Percentiles rank a stretch among this genome's conserved stretches.
Evolutionary conservation across 2,797 vertebrate genomes (phyloP).

Genomic region (Oryzias sinensis): DNA sequence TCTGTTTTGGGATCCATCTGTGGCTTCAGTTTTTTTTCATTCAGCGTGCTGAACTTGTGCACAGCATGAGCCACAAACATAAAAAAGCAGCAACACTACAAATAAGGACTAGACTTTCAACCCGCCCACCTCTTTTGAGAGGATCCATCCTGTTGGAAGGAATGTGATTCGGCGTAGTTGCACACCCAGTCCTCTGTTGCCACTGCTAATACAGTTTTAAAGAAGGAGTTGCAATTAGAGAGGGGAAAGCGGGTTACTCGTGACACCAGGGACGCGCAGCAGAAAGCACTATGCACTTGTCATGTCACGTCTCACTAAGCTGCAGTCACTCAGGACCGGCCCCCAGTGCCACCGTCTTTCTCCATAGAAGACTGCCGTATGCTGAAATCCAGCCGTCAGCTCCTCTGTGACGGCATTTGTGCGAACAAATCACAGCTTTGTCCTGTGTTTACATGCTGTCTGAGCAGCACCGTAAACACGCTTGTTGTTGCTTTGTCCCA

Average conservation of each 20-base stretch:
- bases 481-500: neutral
- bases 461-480: neutral
- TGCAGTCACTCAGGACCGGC: constrained; percentile 44
- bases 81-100: too few species aligned
- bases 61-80: too few species aligned
- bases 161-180: constrained; percentile 2
- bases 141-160: neutral
- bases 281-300: constrained; percentile 51
- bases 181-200: constrained; percentile 21
- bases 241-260: constrained; percentile 51
- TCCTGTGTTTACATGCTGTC: constrained; percentile 13
- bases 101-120: neutral
- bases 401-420: constrained; percentile 15
- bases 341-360: constrained; percentile 35
- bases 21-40: too few species aligned
- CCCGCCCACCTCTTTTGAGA: neutral
- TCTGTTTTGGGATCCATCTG: too few species aligned
- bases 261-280: constrained; percentile 48
- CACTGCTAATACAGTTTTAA: constrained; percentile 38
- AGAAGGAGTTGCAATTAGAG: constrained; percentile 57
- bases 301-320: constrained; percentile 57
- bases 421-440: constrained; percentile 29
- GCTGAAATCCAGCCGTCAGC: constrained; percentile 42
- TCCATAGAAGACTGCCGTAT: constrained; percentile 18
- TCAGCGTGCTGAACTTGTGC: too few species aligned